phyloP scores from a whole-genome alignment of 2,888 invertebrate species.

The Liodrosophila aerea region DNA sequence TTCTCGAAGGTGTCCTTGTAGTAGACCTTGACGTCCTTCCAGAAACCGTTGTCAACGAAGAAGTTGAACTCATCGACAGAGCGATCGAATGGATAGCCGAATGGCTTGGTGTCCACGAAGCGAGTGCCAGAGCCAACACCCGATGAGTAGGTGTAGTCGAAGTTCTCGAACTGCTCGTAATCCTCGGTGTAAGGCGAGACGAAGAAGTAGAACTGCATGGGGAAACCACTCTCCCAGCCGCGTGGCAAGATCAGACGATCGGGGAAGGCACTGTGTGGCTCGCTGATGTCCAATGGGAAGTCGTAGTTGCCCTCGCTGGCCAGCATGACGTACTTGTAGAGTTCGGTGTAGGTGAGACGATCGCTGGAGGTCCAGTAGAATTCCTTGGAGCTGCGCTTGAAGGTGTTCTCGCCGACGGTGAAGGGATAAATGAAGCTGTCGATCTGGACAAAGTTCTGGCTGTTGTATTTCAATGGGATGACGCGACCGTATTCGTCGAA shows the following conservation, averaged over 20 bases:
- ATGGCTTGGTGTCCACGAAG: conserved; percentile 85
- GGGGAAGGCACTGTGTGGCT: conserved; percentile 87
- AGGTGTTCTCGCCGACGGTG: conserved; percentile 86
- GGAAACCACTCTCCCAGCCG: conserved; percentile 87
- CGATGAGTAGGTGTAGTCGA: conserved; percentile 83
- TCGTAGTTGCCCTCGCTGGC: conserved; percentile 84
- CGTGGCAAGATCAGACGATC: conserved; percentile 88
- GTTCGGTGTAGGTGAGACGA: conserved; percentile 85
- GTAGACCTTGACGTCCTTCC: conserved; percentile 86
- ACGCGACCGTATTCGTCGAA: conserved; percentile 84
- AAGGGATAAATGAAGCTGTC: conserved; percentile 86
- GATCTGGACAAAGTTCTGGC: conserved; percentile 86
- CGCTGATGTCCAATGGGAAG: conserved; percentile 84
- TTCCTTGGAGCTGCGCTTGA: conserved; percentile 87
- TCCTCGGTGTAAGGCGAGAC: conserved; percentile 84
- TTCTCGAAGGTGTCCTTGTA: conserved; percentile 84
- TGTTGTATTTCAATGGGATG: conserved; percentile 85
- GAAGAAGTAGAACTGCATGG: conserved; percentile 86
- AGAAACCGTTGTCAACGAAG: conserved; percentile 87
- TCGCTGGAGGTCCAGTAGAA: conserved; percentile 86
- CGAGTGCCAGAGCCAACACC: conserved; percentile 84
- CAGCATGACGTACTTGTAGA: conserved; percentile 86
- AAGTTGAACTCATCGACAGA: conserved; percentile 85
- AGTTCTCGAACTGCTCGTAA: conserved; percentile 83
- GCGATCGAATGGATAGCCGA: conserved; percentile 90